A percentile compares a stretch with the other conserved stretches of the same genome.
Conservation (phyloP, 2,113 vertebrate species). For the Colinus virginianus region DNA sequence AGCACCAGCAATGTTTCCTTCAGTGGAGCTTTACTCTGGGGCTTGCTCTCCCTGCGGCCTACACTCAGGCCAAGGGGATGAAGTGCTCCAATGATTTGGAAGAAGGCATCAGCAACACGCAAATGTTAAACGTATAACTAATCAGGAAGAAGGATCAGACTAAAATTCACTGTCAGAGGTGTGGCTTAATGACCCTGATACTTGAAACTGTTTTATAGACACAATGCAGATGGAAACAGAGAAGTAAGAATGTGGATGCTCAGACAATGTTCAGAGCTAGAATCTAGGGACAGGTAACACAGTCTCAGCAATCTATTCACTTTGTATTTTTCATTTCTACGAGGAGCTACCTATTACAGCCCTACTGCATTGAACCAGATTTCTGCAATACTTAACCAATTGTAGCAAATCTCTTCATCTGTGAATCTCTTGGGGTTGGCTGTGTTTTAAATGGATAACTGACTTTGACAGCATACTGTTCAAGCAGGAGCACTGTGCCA, state of each 20-base stretch:
- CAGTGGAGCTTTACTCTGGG: background rate
- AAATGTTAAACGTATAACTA: background rate
- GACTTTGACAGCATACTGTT: constrained; percentile 85
- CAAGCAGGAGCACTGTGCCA: constrained; percentile 87
- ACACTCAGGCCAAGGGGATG: background rate
- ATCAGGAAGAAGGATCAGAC: background rate
- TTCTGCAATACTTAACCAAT: constrained; percentile 83
- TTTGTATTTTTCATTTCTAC: background rate
- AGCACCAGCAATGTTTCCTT: background rate
- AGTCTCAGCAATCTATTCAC: background rate
- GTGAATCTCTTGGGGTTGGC: constrained; percentile 82
- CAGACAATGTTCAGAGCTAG: background rate
- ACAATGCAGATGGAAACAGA: background rate
- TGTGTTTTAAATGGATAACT: constrained; percentile 85
- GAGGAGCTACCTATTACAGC: background rate
- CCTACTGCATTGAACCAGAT: background rate
- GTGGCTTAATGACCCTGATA: background rate
- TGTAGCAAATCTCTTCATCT: constrained; percentile 83
- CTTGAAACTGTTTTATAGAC: background rate
- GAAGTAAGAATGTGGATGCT: background rate
- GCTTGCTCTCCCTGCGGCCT: background rate
- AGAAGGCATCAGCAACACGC: background rate
- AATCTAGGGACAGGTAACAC: background rate
- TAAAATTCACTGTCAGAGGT: background rate
- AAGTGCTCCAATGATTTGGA: background rate